Evolutionary conservation across 2,113 vertebrate genomes (phyloP), one percentile per base, ranked within the genome.

Genomic region (Xenus cinereus): DNA sequence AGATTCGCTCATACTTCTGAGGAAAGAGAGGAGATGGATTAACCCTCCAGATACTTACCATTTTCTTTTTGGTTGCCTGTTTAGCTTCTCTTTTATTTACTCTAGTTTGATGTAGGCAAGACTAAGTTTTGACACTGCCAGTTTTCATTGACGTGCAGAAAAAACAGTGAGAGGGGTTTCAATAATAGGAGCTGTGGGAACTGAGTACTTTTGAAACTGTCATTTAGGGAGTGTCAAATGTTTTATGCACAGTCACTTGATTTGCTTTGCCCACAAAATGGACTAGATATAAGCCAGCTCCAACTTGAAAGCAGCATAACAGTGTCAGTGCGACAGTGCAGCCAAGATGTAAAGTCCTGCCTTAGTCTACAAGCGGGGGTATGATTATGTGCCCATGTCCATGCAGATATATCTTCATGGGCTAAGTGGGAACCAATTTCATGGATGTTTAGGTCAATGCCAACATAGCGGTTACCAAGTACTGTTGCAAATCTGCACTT

Each of bases 121-220:
- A 14, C 33, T 23, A 11, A 54, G 30, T 80, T 90, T 94, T 89
- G 69, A 79, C 77, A 32, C 14, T 76, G 12, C 23, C 35, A 48
- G 51, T 45, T 91, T 92, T 45, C 27, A 28, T 14, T 57, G 33
- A 57, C 26, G 4, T 73, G 57, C 74, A 64, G 84, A 87, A 82
- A 92, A 78, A 26, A 45, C 39, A 66, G 17, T 27, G n/a, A 78
- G 50, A 87, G 37, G 13, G 37, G 39, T 87, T 93, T 95, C 62
- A 89, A 7, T 57, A 66, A 68, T 2, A 87, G 60, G 26, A 89
- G 26, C 62, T 54, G 18, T 45, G 62, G 53, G 51, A 79, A 77
- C 32, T 32, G 60, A 76, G 39, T 35, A 17, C 1, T 20, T 93
- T 73, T 66, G 69, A 79, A 92, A 73, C 43, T 72, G 56, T 60